Percentiles rank a stretch among this genome's conserved stretches.
Evolutionary conservation across 2,797 vertebrate species (phyloP).

Genomic region (Alectoris magna): DNA sequence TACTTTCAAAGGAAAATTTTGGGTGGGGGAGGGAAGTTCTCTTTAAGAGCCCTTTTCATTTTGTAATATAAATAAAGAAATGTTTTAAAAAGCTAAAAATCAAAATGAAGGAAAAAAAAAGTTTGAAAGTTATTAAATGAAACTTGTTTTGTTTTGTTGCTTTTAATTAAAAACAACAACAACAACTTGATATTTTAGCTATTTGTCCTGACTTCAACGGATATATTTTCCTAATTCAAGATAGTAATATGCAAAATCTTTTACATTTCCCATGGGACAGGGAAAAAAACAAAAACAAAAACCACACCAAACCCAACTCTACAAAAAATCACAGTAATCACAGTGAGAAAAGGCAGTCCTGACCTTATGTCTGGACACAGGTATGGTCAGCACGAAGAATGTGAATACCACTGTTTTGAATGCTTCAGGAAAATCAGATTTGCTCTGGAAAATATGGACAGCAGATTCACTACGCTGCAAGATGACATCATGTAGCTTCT

Average conservation of each 20-base stretch:
- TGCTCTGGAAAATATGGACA: background rate
- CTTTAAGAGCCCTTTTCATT: background rate
- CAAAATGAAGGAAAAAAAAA: background rate
- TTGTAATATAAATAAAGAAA: background rate
- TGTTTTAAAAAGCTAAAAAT: background rate
- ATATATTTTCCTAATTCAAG: background rate
- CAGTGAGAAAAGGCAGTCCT: background rate
- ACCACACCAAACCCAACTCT: background rate
- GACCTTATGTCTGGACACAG: background rate
- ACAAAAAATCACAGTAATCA: background rate
- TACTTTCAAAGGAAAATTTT: background rate
- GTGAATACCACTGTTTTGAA: background rate
- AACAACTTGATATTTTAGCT: background rate
- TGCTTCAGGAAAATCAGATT: background rate
- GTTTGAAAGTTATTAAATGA: background rate
- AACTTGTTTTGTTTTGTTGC: background rate
- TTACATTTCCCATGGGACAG: background rate
- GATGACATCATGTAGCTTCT: background rate
- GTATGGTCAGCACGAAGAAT: background rate
- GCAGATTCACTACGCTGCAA: background rate
- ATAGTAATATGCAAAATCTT: background rate
- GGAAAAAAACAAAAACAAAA: background rate
- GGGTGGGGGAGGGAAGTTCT: background rate
- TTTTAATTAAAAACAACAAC: background rate
- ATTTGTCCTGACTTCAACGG: background rate